These are phyloP conservation scores for Meiosimyza platycephala DNA, from an alignment of 2,888 invertebrate species.

Conservation along the genomic window DNA sequence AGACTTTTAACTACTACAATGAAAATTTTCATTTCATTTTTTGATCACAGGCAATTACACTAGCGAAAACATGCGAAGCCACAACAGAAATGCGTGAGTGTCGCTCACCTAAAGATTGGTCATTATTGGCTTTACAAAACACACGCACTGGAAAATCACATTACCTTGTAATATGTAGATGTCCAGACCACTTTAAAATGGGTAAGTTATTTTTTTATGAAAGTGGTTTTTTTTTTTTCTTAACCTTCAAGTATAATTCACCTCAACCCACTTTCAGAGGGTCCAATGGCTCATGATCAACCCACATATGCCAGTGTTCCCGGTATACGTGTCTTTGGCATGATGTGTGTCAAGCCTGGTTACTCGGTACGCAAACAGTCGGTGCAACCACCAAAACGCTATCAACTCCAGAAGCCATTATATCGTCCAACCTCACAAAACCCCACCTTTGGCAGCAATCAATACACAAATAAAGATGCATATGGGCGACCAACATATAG, in stretches of 20 bases:
- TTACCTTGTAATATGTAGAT: constrained; percentile 91
- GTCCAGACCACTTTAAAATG: constrained; percentile 85
- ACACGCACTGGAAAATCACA: constrained; percentile 93
- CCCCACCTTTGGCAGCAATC: constrained; percentile 48
- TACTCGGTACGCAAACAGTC: constrained; percentile 66
- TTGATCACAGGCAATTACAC: constrained; percentile 75
- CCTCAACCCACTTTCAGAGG: constrained; percentile 72
- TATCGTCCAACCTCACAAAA: constrained; percentile 58
- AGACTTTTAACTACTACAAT: no score
- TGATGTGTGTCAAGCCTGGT: constrained; percentile 84
- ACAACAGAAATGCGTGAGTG: constrained; percentile 92
- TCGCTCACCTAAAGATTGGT: constrained; percentile 90
- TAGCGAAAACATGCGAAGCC: constrained; percentile 94
- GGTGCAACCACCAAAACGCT: constrained; percentile 64
- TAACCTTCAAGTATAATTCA: background rate
- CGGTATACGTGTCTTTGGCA: constrained; percentile 92
- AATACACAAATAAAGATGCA: constrained; percentile 42
- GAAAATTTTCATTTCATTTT: background rate
- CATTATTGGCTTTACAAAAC: constrained; percentile 88
- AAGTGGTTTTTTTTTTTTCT: background rate
- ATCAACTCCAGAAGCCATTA: constrained; percentile 65
- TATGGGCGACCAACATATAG: constrained; percentile 52
- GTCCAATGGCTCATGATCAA: constrained; percentile 93
- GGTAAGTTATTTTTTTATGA: constrained; percentile 71
- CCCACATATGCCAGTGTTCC: constrained; percentile 94